Evolutionary conservation across 2,797 vertebrate species (phyloP), one percentile per base, ranked within the genome.

Genomic region (Pitangus sulphuratus): DNA sequence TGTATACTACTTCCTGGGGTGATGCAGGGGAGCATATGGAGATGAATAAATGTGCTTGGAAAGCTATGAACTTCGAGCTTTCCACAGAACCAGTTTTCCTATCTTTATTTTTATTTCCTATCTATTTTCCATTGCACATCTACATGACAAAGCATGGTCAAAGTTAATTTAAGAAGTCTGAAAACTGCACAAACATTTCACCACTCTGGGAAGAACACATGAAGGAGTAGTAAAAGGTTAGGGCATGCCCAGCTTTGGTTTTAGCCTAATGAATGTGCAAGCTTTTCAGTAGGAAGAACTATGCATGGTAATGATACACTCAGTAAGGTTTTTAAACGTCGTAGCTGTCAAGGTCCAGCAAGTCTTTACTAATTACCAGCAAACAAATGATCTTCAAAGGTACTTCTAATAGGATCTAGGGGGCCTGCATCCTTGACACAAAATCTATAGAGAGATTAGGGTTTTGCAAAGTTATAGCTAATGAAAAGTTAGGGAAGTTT

Each of bases 381-480:
- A 77, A 72, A 84, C 16, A 90, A 84, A 66, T 48, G 5, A 62
- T 57, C 76, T 58, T 83, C 47, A 80, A 44, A 87, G 35, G 25
- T n/a, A 24, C 24, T n/a, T 33, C 51, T 77, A 89, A 89, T 7
- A 72, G 44, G 21, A 79, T 51, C 44, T 66, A 62, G 28, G 25
- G 47, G 83, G 31, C 17, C 33, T 74, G 47, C 12, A 30, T 58
- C 51, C 31, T 65, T 80, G 68, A 16, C 51, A 80, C 14, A 93
- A 95, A 96, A 89, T 87, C 60, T 57, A 56, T 60, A 40, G 42
- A 56, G 22, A 21, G 20, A 56, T 77, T 48, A 80, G 28, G 48
- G 17, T 25, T 94, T 74, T 91, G 28, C 47, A 54, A 68, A 90
- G 70, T 65, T 5, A 31, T 25, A 76, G 47, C 30, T 60, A 86